Percentiles rank a stretch among this genome's conserved stretches.
Conservation (phyloP, 2,113 vertebrate species). For the Pogonocichla stellata region DNA sequence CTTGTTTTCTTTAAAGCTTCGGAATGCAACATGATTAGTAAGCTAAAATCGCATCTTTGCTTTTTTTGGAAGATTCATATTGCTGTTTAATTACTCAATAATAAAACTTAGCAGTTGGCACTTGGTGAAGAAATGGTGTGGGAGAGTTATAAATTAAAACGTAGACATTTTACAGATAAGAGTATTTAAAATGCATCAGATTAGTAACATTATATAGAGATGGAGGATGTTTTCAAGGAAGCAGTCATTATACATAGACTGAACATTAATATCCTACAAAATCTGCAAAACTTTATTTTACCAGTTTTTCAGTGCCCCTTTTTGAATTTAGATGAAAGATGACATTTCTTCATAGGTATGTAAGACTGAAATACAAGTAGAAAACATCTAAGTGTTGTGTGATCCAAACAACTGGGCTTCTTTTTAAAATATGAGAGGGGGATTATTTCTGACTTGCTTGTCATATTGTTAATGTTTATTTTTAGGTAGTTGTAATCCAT, state of each 20-base stretch:
- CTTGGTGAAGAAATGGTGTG: neutral
- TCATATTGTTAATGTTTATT: neutral
- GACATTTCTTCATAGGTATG: neutral
- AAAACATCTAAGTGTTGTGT: neutral
- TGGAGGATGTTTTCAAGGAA: neutral
- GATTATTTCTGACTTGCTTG: neutral
- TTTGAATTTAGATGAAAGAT: neutral
- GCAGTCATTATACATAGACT: neutral
- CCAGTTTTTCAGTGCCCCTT: neutral
- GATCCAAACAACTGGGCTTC: neutral
- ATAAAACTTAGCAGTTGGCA: neutral
- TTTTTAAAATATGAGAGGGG: neutral
- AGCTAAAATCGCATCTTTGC: neutral
- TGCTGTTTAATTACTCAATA: neutral
- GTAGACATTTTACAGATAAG: neutral
- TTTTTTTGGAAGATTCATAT: neutral
- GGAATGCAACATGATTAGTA: neutral
- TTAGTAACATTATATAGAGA: neutral
- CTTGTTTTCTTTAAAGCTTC: neutral
- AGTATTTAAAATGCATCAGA: neutral
- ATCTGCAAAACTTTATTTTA: neutral
- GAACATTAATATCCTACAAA: neutral
- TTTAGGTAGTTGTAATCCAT: constrained; percentile 88
- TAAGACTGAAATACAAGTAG: neutral
- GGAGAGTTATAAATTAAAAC: neutral